Percentiles rank a stretch among this genome's conserved stretches.
phyloP scores from a whole-genome alignment of 2,113 vertebrate genomes.

The Nettapus auritus region DNA sequence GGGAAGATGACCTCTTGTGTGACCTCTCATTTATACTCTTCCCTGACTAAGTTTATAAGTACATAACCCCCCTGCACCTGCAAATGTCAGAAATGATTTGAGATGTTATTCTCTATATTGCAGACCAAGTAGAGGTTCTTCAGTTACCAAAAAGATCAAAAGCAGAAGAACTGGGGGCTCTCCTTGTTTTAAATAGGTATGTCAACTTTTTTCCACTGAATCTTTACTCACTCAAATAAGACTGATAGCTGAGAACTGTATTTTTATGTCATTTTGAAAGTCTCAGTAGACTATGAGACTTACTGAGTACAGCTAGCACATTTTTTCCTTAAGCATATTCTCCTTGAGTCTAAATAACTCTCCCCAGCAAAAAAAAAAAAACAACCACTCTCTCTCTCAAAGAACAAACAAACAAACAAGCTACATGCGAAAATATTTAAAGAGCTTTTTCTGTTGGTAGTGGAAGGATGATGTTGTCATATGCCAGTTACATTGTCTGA shows the following conservation, averaged over 20 bases:
- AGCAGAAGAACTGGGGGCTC: neutral
- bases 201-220: neutral
- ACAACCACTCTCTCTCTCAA: too few species aligned
- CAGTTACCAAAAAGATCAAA: neutral
- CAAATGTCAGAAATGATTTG: neutral
- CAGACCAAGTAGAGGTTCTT: neutral
- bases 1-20: neutral
- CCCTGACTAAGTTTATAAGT: neutral
- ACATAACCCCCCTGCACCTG: neutral
- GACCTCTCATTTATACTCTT: neutral
- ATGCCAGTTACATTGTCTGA: neutral
- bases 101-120: neutral
- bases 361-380: neutral
- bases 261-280: neutral
- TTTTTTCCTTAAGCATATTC: neutral
- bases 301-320: neutral
- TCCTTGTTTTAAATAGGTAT: neutral
- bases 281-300: neutral
- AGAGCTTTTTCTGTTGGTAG: neutral
- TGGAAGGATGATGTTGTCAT: neutral
- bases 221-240: neutral
- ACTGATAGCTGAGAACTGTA: neutral
- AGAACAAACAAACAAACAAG: neutral
- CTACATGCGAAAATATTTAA: neutral
- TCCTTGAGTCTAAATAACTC: neutral